Evolutionary conservation across 2,113 vertebrate genomes (phyloP).

Genomic region (Boleophthalmus pectinirostris): DNA sequence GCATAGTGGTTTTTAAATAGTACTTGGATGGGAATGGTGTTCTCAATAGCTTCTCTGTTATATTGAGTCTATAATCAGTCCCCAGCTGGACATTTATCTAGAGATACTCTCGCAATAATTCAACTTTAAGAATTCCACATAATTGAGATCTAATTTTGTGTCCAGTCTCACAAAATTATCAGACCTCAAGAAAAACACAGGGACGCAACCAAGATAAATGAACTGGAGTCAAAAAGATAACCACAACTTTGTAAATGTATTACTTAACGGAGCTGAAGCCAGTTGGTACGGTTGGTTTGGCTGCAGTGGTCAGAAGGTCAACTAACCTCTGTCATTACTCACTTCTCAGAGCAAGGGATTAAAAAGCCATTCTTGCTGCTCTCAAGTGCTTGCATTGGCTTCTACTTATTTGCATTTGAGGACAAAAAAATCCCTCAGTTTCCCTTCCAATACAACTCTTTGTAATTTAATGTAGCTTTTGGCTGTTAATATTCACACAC

Average conservation of each 20-base stretch:
- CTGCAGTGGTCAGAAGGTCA: conserved; percentile 38
- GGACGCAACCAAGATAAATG: conserved; percentile 50
- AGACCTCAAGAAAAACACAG: conserved; percentile 54
- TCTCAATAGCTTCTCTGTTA: conserved; percentile 26
- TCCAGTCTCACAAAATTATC: conserved; percentile 44
- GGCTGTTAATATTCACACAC: conserved; percentile 48
- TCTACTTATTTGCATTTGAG: conserved; percentile 47
- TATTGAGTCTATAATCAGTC: conserved; percentile 22
- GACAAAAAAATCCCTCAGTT: conserved; percentile 56
- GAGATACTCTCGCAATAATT: conserved; percentile 40
- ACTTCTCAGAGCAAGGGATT: conserved; percentile 54
- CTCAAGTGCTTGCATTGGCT: conserved; percentile 71
- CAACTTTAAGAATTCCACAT: conserved; percentile 43
- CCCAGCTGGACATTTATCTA: conserved; percentile 49
- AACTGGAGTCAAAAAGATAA: conserved; percentile 33
- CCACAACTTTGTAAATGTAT: conserved; percentile 25
- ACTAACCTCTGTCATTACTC: conserved; percentile 52
- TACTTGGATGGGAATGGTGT: conserved; percentile 26
- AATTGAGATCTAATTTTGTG: conserved; percentile 53
- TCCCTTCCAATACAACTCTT: conserved; percentile 51
- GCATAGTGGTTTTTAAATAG: conserved; percentile 11
- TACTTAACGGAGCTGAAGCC: conserved; percentile 18
- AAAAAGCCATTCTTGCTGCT: conserved; percentile 72
- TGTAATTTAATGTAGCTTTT: conserved; percentile 35
- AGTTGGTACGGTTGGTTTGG: background rate